Evolutionary conservation across 2,888 invertebrate genomes (phyloP).

Genomic region (Dryocosmus kuriphilus): DNA sequence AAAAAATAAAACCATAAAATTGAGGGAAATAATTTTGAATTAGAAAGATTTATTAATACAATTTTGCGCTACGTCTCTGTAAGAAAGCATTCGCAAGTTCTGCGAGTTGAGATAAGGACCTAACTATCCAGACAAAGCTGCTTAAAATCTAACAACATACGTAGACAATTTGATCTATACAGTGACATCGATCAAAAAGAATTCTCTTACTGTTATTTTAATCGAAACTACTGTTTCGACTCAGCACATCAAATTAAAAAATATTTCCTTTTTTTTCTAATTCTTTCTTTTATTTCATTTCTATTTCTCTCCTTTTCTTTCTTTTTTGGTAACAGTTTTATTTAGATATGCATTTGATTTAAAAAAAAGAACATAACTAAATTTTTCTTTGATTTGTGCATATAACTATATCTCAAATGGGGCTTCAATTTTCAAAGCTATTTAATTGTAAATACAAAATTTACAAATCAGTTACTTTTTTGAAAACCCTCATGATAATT

Average conservation of each 20-base stretch:
- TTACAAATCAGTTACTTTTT: too few species aligned
- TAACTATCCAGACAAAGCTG: slow-evolving; percentile 11
- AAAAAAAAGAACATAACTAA: neutral
- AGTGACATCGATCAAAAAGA: slow-evolving; percentile 15
- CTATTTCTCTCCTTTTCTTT: neutral
- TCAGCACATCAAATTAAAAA: slow-evolving; percentile 23
- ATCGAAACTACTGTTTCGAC: neutral
- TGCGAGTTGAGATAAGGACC: neutral
- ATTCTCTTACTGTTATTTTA: neutral
- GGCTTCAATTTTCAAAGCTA: neutral
- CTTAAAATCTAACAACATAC: slow-evolving; percentile 35
- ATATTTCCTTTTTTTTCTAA: slow-evolving; percentile 14
- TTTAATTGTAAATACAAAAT: too few species aligned
- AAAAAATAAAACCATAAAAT: neutral
- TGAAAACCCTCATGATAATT: neutral
- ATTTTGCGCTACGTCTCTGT: slow-evolving; percentile 40
- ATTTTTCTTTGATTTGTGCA: neutral
- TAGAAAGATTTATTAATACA: neutral
- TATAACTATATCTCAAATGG: neutral
- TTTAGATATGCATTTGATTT: neutral
- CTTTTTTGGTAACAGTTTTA: neutral
- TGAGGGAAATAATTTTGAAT: neutral
- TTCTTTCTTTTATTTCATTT: neutral
- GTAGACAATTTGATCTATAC: neutral
- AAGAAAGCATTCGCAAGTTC: slow-evolving; percentile 6